phyloP scores from a whole-genome alignment of 2,888 invertebrate species.

The Antheraea yamamai region DNA sequence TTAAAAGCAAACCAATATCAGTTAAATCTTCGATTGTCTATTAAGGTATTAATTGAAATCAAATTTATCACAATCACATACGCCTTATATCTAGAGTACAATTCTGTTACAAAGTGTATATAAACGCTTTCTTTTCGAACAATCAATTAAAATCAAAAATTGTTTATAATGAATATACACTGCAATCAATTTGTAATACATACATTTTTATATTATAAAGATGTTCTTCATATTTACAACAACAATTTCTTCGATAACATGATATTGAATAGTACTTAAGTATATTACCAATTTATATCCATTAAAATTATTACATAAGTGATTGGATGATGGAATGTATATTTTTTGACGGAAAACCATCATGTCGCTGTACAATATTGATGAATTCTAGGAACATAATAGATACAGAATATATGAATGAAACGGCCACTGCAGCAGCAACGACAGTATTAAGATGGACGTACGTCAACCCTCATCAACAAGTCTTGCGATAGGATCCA shows the following conservation, averaged over 20 bases:
- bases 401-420: slow-evolving; percentile 3
- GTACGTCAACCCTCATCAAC: slow-evolving; percentile 61
- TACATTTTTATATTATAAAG: background rate
- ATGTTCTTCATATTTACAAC: background rate
- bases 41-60: background rate
- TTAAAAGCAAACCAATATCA: background rate
- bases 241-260: background rate
- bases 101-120: background rate
- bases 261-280: background rate
- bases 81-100: background rate
- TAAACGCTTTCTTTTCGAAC: background rate
- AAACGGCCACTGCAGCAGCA: slow-evolving; percentile 36
- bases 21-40: background rate
- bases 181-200: too few relatives aligned
- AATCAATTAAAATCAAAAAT: background rate
- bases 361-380: slow-evolving; percentile 3
- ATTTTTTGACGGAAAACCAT: background rate
- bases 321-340: background rate
- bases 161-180: background rate
- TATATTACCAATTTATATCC: background rate
- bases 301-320: background rate
- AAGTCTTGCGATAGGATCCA: slow-evolving; percentile 10
- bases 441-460: slow-evolving; percentile 52
- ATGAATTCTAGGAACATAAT: background rate
- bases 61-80: background rate